Conservation (phyloP, 2,888 invertebrate genomes). For the Drosophila recens region DNA sequence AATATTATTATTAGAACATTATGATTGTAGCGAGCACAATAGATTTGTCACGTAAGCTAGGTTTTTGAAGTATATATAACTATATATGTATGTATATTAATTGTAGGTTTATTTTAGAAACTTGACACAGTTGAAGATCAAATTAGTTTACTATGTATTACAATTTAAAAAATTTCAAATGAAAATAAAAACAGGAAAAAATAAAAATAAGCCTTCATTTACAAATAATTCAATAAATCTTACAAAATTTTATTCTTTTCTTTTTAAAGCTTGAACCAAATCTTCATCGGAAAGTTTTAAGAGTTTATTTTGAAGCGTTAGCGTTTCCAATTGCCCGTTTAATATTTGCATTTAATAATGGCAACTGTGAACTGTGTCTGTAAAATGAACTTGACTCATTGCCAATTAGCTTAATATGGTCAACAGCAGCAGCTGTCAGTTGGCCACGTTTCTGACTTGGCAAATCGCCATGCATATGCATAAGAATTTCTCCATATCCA, state of each 20-base stretch:
- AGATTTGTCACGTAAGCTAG: background rate
- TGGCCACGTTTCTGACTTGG: conserved; percentile 33
- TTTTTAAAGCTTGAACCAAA: background rate
- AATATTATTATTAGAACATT: conserved; percentile 18
- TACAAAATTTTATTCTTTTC: background rate
- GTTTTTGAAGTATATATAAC: background rate
- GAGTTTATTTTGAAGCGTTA: conserved; percentile 3
- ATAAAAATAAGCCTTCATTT: background rate
- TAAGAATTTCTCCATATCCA: conserved; percentile 37
- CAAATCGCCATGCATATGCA: conserved; percentile 43
- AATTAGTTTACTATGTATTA: background rate
- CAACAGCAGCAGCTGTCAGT: conserved; percentile 47
- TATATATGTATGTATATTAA: background rate
- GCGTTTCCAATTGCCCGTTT: conserved; percentile 11
- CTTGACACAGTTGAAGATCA: background rate
- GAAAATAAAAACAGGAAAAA: background rate
- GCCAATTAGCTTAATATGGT: conserved; percentile 59
- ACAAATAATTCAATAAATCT: background rate
- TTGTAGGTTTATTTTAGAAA: background rate
- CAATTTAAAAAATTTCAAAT: background rate
- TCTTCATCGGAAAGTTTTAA: background rate
- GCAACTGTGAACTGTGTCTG: conserved; percentile 41
- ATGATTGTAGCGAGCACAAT: background rate
- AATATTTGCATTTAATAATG: conserved; percentile 49
- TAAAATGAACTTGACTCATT: conserved; percentile 53